Evolutionary conservation across 2,797 vertebrate species (phyloP), one percentile per base, ranked within the genome.

Genomic region (Meda fulgida): DNA sequence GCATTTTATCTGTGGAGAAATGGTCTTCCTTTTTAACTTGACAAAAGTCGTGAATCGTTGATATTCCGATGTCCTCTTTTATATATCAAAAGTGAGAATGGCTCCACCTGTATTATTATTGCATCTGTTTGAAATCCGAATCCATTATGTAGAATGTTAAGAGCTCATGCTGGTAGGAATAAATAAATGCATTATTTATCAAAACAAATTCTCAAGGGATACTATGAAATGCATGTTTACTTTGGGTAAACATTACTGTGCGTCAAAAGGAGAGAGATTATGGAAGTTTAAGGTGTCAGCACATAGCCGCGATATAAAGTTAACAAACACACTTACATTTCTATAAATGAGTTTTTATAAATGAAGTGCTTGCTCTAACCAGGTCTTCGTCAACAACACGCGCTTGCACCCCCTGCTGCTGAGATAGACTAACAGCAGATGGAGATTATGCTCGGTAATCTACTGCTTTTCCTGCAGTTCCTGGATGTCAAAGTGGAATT

Each of bases 141-240:
- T 89, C 81, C 71, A 80, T 87, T 86, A 84, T 85, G 76, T 63
- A 85, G 29, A 66, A 43, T 66, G 75, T 81, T 85, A 84, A 87
- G 80, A 83, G 83, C 83, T 83, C 79, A 85, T 70, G 76, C 78
- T 63, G 83, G 65, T 46, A 80, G 71, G 81, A 77, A 84, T 76
- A 81, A 70, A 83, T 19, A 65, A 85, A 87, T 87, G 72, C 83
- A 87, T 87, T 88, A 86, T 88, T 84, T 84, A 86, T 75, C 81
- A 79, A 81, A n/a, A 29, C 29, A 63, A 36, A 71, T 78, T 83
- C 87, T 79, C 38, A 38, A 51, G 29, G 58, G 66, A 38, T 19
- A 29, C 78, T 73, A 70, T 13, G 51, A 29, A 86, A 63, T 71
- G 21, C 43, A 34, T 77, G 75, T 78, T 78, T 80, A 71, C 40